Percentiles rank a stretch among this genome's conserved stretches.
phyloP scores from a whole-genome alignment of 2,888 invertebrate species.

The Therioaphis trifolii region DNA sequence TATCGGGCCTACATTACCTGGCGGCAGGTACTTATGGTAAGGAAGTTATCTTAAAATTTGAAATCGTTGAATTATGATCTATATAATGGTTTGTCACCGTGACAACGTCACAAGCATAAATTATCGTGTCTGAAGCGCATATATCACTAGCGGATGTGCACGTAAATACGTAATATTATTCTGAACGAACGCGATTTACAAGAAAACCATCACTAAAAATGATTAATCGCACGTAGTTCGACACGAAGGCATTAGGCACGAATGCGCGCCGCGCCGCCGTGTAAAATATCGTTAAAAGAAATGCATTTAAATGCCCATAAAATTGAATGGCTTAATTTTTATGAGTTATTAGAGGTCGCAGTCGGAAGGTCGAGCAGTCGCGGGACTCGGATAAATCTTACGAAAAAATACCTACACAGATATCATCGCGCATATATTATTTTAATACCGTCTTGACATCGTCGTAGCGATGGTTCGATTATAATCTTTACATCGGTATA shows the following conservation, averaged over 20 bases:
- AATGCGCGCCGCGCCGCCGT: background rate
- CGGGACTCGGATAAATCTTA: background rate
- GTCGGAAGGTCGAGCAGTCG: background rate
- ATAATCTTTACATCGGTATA: background rate
- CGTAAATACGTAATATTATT: no score
- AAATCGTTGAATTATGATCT: conserved; percentile 4
- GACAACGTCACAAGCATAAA: background rate
- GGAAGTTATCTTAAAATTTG: background rate
- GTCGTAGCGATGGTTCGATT: background rate
- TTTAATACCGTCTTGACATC: background rate
- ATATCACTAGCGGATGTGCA: no score
- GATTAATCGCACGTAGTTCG: background rate
- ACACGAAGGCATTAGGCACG: no score
- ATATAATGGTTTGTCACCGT: background rate
- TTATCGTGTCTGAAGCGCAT: background rate
- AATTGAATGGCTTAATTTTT: background rate
- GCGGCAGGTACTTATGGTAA: no score
- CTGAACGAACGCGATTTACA: background rate
- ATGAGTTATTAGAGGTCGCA: conserved; percentile 1
- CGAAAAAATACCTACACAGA: no score
- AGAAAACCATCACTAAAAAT: conserved; percentile 22
- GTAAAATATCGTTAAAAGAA: background rate
- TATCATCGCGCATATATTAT: background rate
- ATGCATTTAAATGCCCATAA: background rate
- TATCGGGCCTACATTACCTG: background rate